These are phyloP conservation scores for Phasia obesa DNA, from an alignment of 2,888 invertebrate species.

Conservation along the genomic window DNA sequence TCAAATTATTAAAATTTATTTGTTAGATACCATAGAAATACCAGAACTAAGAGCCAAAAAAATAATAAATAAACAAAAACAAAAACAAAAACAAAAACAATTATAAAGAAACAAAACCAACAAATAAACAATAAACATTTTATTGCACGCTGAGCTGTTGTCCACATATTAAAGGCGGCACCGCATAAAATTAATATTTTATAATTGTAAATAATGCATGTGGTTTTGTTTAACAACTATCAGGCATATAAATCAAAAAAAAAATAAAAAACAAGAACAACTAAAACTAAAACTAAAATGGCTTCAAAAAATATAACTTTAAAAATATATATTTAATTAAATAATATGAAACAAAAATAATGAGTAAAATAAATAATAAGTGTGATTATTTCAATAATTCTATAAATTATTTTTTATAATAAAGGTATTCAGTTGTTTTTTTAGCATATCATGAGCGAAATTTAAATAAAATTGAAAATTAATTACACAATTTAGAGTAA, in stretches of 20 bases:
- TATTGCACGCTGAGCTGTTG: slow-evolving; percentile 39
- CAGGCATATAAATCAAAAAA: slow-evolving; percentile 42
- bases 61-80: slow-evolving; percentile 24
- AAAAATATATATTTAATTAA: neutral
- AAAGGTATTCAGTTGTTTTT: too few species aligned
- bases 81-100: slow-evolving; percentile 13
- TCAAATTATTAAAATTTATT: slow-evolving; percentile 50
- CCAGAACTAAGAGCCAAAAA: slow-evolving; percentile 44
- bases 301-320: neutral
- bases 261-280: slow-evolving; percentile 1
- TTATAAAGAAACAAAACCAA: neutral
- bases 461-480: too few species aligned
- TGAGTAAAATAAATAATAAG: too few species aligned
- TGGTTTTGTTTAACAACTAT: slow-evolving; percentile 58
- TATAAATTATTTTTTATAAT: too few species aligned
- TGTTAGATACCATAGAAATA: slow-evolving; percentile 25
- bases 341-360: neutral
- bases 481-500: too few species aligned
- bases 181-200: slow-evolving; percentile 62
- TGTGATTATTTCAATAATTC: too few species aligned
- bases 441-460: too few species aligned
- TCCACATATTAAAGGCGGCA: slow-evolving; percentile 46
- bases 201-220: slow-evolving; percentile 59
- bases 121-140: slow-evolving; percentile 29
- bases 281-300: slow-evolving; percentile 25